phyloP scores from a whole-genome alignment of 1,140 invertebrate genomes.

The Heliconius hermathena region DNA sequence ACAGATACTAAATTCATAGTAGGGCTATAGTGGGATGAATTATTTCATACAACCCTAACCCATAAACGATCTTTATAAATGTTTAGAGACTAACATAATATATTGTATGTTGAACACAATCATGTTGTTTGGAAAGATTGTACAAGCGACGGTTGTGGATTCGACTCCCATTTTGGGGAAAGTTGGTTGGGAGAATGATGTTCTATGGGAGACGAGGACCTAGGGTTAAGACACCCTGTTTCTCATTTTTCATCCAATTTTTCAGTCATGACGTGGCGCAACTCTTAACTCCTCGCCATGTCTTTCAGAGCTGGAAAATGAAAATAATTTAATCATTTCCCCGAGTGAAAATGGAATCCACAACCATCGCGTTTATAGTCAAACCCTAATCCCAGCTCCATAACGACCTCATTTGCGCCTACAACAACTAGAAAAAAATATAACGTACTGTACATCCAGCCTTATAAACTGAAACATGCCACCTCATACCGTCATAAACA shows the following conservation, averaged over 20 bases:
- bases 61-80: neutral
- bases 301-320: no score
- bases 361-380: no score
- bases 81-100: neutral
- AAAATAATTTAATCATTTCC: no score
- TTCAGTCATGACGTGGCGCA: no score
- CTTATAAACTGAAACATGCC: neutral
- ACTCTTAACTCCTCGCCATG: no score
- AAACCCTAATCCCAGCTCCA: no score
- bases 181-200: neutral
- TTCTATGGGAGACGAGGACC: no score
- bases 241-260: no score
- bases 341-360: no score
- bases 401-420: no score
- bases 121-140: neutral
- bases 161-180: neutral
- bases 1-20: neutral
- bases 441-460: neutral
- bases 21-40: neutral
- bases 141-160: neutral
- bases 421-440: neutral
- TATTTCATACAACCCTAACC: neutral
- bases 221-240: no score
- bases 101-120: neutral
- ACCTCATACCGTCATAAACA: constrained; percentile 15